Conservation (phyloP, 1,140 invertebrate species). For the Euwallacea fornicatus region DNA sequence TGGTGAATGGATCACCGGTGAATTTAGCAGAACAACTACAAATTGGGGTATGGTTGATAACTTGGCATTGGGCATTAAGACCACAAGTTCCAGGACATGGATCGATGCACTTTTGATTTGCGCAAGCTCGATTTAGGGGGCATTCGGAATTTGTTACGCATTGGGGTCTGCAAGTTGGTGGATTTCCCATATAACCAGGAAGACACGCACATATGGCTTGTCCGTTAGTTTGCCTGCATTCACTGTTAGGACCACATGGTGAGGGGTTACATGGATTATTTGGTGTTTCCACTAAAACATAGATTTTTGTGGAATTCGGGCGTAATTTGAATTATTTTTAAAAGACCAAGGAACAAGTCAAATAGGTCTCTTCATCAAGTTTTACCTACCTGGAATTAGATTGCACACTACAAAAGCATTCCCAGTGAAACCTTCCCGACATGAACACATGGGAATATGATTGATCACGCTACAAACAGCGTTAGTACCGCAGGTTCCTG, state of each 20-base stretch:
- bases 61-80: constrained; percentile 63
- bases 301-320: constrained; percentile 2
- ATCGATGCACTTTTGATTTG: constrained; percentile 70
- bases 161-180: constrained; percentile 68
- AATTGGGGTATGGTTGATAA: constrained; percentile 76
- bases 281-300: constrained; percentile 39
- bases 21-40: constrained; percentile 69
- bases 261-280: constrained; percentile 66
- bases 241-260: constrained; percentile 67
- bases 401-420: constrained; percentile 67
- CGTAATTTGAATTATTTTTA: constrained; percentile 6
- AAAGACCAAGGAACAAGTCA: not conserved
- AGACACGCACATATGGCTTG: constrained; percentile 68
- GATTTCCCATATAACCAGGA: constrained; percentile 63
- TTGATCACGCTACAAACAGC: constrained; percentile 67
- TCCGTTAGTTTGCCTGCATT: constrained; percentile 64
- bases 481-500: constrained; percentile 67
- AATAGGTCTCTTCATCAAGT: not conserved
- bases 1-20: constrained; percentile 72
- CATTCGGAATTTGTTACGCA: constrained; percentile 70
- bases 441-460: constrained; percentile 70
- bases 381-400: constrained; percentile 57
- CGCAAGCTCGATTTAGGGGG: constrained; percentile 64
- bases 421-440: constrained; percentile 62
- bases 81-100: constrained; percentile 70